These are phyloP conservation scores for Pachycephala philippinensis DNA, from an alignment of 2,113 vertebrate species.

Conservation along the genomic window DNA sequence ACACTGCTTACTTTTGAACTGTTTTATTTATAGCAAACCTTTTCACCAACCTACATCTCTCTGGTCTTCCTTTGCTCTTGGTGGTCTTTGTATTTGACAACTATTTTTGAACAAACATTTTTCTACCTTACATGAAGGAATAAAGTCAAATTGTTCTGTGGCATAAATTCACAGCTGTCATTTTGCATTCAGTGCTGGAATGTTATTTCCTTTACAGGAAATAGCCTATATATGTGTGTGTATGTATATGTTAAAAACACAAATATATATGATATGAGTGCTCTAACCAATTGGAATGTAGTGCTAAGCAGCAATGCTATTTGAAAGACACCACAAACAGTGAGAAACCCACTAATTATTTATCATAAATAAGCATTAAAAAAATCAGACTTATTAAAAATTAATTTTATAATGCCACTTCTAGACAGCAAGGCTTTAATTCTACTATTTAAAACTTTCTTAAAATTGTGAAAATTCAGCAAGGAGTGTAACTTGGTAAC, in stretches of 20 bases:
- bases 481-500: neutral
- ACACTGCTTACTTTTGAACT: neutral
- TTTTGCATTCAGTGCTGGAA: neutral
- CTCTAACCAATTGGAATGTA: neutral
- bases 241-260: neutral
- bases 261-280: neutral
- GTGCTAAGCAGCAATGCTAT: neutral
- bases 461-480: neutral
- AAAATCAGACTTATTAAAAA: neutral
- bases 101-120: neutral
- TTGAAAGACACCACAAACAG: neutral
- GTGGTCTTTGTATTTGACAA: neutral
- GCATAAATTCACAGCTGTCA: neutral
- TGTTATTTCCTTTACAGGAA: neutral
- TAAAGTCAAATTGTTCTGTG: neutral
- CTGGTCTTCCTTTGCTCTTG: neutral
- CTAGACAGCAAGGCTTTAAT: neutral
- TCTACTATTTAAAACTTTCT: neutral
- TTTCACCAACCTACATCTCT: neutral
- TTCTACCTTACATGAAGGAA: neutral
- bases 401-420: neutral
- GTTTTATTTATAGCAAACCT: neutral
- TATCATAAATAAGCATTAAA: neutral
- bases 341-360: neutral
- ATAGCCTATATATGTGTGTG: accelerated